Evolutionary conservation across 2,888 invertebrate species (phyloP), one percentile per base, ranked within the genome.

Genomic region (Xestia c-nigrum): DNA sequence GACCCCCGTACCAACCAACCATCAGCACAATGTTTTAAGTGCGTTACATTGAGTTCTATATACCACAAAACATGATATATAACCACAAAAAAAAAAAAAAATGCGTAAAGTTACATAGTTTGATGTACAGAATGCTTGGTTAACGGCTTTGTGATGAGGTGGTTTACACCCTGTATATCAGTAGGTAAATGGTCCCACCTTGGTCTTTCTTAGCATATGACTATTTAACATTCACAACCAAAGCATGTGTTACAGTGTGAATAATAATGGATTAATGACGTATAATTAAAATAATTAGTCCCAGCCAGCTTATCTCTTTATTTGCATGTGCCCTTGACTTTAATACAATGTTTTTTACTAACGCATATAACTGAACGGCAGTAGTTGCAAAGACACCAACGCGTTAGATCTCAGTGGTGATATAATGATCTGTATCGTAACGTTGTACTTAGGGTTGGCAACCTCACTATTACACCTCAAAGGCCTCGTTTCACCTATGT

Each of bases 241-340:
- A 59, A 57, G 19, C 19, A 57, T 69, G 16, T 46, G 65, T 50
- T 7, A 74, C 46, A 78, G 43, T 59, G 68, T 50, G 14, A 65
- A 81, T 68, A 78, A 75, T 70, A 68, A 64, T 16, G 43, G 43
- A 64, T 64, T 64, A 64, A 63, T 52, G 38, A 66, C 63, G 21
- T 61, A 19, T 69, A 75, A 75, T 79, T 72, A 79, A 50, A 57
- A 61, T 69, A 82, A 82, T 86, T 81, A 80, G 66, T 72, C 40
- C 68, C 21, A 59, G 67, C 16, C 64, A 24, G 43, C 68, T 74
- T 74, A 80, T 72, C 43, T 80, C 66, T 76, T 65, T 52, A 73
- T 85, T 67, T 71, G 50, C 76, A 64, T 55, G 19, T 66, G 65
- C 21, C 88, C 87, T 86, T 86, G 86, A 80, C 76, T 78, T 83